A percentile compares a stretch with the other conserved stretches of the same genome.
phyloP scores from a whole-genome alignment of 2,113 vertebrate genomes.

The Lichenostomus cassidix region DNA sequence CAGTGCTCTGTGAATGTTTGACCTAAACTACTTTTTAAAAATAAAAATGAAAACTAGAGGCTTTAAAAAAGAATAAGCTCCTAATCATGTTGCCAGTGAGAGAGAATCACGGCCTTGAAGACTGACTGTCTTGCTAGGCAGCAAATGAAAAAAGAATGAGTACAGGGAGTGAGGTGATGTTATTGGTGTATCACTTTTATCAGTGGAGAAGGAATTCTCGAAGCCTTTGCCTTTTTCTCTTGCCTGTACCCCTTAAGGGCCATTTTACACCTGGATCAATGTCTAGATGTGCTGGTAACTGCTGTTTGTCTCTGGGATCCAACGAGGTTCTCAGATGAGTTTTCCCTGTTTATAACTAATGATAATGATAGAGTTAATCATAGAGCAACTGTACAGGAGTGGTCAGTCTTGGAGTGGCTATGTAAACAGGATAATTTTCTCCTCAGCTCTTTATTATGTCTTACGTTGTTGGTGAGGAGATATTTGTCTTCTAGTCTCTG shows the following conservation, averaged over 20 bases:
- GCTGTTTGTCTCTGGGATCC: background rate
- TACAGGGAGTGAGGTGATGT: background rate
- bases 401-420: background rate
- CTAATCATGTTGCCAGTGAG: background rate
- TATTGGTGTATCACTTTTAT: background rate
- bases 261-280: background rate
- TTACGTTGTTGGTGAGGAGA: background rate
- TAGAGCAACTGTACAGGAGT: background rate
- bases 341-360: background rate
- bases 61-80: background rate
- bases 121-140: background rate
- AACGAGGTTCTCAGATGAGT: background rate
- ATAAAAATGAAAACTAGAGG: background rate
- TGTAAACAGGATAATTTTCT: background rate
- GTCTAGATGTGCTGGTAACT: background rate
- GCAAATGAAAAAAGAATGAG: background rate
- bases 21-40: background rate
- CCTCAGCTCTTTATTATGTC: background rate
- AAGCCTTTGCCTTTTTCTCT: background rate
- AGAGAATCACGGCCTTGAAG: background rate
- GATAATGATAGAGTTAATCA: background rate
- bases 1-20: rapidly evolving
- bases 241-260: background rate
- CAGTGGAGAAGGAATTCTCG: background rate
- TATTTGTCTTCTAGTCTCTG: background rate